Evolutionary conservation across 2,888 invertebrate genomes (phyloP).

Genomic region (Eumacrocentrus americanus): DNA sequence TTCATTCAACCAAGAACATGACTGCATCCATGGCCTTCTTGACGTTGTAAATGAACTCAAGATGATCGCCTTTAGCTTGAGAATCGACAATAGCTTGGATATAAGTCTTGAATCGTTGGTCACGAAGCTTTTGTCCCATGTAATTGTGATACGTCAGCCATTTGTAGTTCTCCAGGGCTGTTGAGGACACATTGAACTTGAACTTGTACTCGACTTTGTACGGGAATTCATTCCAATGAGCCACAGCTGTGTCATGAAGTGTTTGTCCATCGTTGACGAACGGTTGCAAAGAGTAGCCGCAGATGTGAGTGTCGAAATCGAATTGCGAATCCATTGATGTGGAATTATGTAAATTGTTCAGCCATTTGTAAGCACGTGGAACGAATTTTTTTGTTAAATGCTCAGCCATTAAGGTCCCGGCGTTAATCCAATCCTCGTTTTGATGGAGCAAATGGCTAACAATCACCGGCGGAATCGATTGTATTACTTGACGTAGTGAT

Average conservation of each 20-base stretch:
- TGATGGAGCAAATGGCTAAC: background rate
- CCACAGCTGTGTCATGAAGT: background rate
- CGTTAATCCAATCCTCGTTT: background rate
- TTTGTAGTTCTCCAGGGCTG: background rate
- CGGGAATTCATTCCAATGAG: slow-evolving; percentile 1
- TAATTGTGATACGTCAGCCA: background rate
- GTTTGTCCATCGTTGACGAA: background rate
- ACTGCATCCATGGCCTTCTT: background rate
- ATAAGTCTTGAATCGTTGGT: background rate
- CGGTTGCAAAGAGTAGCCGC: background rate
- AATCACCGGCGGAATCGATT: background rate
- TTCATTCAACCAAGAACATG: background rate
- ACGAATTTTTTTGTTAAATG: slow-evolving; percentile 9
- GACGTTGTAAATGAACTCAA: background rate
- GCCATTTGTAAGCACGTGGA: background rate
- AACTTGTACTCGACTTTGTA: background rate
- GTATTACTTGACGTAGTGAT: background rate
- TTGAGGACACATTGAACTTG: background rate
- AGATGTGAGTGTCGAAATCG: background rate
- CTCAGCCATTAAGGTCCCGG: background rate
- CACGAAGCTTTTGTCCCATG: background rate
- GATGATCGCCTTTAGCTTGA: background rate
- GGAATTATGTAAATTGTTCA: background rate
- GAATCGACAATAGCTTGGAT: background rate
- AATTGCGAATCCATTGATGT: background rate